Evolutionary conservation across 2,888 invertebrate genomes (phyloP).

Genomic region (Lepidonotus clava): DNA sequence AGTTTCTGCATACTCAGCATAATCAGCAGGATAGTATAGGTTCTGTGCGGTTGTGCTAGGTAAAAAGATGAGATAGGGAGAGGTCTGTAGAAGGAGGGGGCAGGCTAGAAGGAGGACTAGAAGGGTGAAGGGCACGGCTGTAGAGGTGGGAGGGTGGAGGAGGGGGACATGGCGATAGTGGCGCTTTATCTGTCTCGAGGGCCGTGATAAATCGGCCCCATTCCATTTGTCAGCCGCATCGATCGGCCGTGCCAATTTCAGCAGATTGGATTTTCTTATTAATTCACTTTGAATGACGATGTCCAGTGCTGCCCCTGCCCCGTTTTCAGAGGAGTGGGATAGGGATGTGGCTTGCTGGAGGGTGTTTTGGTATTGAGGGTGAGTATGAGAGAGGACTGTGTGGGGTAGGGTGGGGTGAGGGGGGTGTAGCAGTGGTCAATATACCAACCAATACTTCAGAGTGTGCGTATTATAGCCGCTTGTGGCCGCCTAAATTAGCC

Average conservation of each 20-base stretch:
- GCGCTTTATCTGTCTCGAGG: constrained; percentile 21
- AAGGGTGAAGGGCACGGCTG: neutral
- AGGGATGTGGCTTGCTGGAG: too few relatives aligned
- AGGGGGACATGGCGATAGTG: neutral
- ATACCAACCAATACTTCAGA: neutral
- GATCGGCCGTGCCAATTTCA: constrained; percentile 45
- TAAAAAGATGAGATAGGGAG: too few relatives aligned
- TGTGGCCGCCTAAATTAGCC: neutral
- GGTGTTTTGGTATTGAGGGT: neutral
- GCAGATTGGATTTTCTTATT: constrained; percentile 48
- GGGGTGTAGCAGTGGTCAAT: neutral
- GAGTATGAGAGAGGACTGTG: neutral
- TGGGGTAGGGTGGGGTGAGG: neutral
- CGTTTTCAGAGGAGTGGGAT: neutral
- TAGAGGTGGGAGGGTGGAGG: neutral
- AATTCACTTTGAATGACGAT: constrained; percentile 51
- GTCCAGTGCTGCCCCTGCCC: neutral
- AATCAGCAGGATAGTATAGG: too few relatives aligned
- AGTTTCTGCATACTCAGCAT: too few relatives aligned
- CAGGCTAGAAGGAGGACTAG: neutral
- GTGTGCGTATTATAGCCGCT: neutral
- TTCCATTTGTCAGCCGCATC: constrained; percentile 42
- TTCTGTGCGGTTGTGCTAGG: too few relatives aligned
- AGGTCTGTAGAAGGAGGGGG: too few relatives aligned
- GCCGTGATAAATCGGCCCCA: constrained; percentile 27